phyloP scores from a whole-genome alignment of 1,140 invertebrate species.

The Eueides isabella region DNA sequence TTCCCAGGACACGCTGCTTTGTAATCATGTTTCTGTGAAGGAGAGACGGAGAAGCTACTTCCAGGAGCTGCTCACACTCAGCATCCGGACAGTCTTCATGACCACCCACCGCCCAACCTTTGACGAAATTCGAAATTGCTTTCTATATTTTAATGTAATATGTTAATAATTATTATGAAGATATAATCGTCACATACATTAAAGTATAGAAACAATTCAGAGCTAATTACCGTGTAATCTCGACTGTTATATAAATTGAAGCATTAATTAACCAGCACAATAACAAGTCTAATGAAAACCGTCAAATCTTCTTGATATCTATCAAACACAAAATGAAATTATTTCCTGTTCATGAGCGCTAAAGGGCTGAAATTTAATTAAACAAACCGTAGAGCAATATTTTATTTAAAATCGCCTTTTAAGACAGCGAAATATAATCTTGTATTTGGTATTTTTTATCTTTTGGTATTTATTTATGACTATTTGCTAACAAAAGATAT shows the following conservation, averaged over 20 bases:
- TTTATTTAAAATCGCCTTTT: conserved; percentile 4
- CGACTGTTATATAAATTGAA: background rate
- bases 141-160: no score
- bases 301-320: conserved; percentile 10
- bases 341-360: conserved; percentile 13
- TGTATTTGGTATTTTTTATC: background rate
- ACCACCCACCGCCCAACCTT: no score
- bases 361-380: conserved; percentile 26
- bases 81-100: no score
- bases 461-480: background rate
- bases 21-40: no score
- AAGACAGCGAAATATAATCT: conserved; percentile 10
- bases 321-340: conserved; percentile 22
- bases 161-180: no score
- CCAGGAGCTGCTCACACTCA: no score
- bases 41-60: no score
- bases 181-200: no score
- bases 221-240: background rate
- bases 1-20: no score
- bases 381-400: conserved; percentile 8
- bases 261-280: conserved; percentile 3
- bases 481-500: no score
- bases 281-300: background rate
- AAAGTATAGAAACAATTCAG: background rate
- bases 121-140: no score